phyloP scores from a whole-genome alignment of 2,888 invertebrate species.

The Dichetophora obliterata region DNA sequence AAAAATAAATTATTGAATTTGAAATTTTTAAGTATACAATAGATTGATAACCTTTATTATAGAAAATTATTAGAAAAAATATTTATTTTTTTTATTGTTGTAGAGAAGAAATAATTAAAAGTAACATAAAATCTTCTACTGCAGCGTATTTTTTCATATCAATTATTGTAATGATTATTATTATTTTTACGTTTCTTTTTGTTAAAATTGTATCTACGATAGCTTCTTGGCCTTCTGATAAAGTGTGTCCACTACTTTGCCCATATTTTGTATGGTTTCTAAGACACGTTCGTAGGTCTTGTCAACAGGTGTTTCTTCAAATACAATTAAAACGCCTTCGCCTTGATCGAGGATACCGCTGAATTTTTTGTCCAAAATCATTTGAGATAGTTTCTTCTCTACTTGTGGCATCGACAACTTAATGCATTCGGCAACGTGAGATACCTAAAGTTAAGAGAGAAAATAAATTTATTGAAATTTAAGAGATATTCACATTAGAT shows the following conservation, averaged over 20 bases:
- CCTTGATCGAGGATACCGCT: conserved; percentile 98
- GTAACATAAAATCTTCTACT: conserved; percentile 21
- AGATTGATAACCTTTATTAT: conserved; percentile 14
- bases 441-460: conserved; percentile 70
- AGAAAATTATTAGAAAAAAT: conserved; percentile 19
- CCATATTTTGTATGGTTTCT: conserved; percentile 98
- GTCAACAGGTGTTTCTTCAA: conserved; percentile 94
- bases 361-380: conserved; percentile 99
- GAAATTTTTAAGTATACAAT: conserved; percentile 3
- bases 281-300: conserved; percentile 98
- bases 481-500: too few species aligned
- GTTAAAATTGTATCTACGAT: conserved; percentile 74
- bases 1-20: conserved; percentile 4
- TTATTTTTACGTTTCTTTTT: conserved; percentile 23
- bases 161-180: conserved; percentile 27
- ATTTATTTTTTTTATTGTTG: neutral
- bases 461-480: neutral
- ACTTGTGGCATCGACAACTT: conserved; percentile 91
- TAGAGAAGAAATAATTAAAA: conserved; percentile 14
- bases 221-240: conserved; percentile 99
- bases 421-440: conserved; percentile 92
- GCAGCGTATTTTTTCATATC: conserved; percentile 3
- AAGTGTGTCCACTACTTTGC: conserved; percentile 98
- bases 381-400: conserved; percentile 98
- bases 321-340: conserved; percentile 96